These are phyloP conservation scores for Dryobotodes eremita DNA, from an alignment of 2,888 invertebrate genomes.

Conservation along the genomic window DNA sequence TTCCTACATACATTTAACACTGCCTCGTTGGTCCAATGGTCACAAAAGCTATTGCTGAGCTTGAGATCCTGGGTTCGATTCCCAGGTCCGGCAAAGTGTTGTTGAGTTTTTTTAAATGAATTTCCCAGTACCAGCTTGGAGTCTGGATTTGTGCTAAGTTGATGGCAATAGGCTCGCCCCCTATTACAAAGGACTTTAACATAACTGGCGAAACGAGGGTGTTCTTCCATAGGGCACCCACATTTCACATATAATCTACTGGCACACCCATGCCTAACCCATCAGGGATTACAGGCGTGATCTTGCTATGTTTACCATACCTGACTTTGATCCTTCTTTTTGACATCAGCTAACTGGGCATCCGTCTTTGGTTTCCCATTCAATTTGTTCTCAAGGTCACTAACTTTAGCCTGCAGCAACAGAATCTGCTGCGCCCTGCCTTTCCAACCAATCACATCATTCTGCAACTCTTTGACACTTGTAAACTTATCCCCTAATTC, in stretches of 20 bases:
- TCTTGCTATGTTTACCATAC: conserved; percentile 61
- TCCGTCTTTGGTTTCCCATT: conserved; percentile 82
- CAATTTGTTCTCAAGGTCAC: conserved; percentile 92
- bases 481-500: conserved; percentile 94
- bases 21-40: background rate
- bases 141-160: background rate
- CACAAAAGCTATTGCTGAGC: background rate
- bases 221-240: background rate
- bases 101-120: background rate
- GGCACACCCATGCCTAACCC: background rate
- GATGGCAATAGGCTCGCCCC: background rate
- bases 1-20: background rate
- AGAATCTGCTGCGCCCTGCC: conserved; percentile 95
- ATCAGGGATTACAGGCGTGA: background rate
- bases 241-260: background rate
- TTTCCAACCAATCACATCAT: conserved; percentile 92
- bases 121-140: background rate
- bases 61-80: background rate
- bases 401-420: conserved; percentile 92
- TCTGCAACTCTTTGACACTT: conserved; percentile 91
- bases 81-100: background rate
- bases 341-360: conserved; percentile 68
- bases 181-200: background rate
- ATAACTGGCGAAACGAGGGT: background rate
- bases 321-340: conserved; percentile 81